Evolutionary conservation across 2,888 invertebrate genomes (phyloP), one percentile per base, ranked within the genome.

Genomic region (Hoplodrina blanda): DNA sequence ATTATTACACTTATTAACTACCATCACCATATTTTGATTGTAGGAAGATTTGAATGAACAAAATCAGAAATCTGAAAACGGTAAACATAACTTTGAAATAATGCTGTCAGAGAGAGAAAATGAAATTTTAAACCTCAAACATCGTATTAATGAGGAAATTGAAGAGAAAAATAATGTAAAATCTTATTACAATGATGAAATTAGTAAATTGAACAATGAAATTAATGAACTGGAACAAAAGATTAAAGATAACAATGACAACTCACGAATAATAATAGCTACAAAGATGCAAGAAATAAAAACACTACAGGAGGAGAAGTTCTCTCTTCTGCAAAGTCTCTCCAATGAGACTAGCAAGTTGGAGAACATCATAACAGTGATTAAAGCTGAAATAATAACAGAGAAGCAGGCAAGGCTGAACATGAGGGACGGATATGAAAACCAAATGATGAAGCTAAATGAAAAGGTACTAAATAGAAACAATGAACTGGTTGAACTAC

Each of bases 381-480:
- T 95, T 15, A 89, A 89, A 80, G 77, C 72, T 6, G 92, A 93
- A 65, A 60, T 95, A 50, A 92, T 92, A 25, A 71, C 83, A 8
- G 95, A 95, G 78, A 93, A 88, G 78, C 85, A 87, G 41, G 83
- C 89, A 4, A 93, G 91, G 81, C 74, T 85, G 2, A 91, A 87
- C 70, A 89, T 94, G 83, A 92, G 88, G 74, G 94, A 94, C 6
- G 87, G 91, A 44, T 94, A 91, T 76, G 94, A 94, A 57, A 92
- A 86, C 77, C 89, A 91, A 63, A 82, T 93, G 50, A 94, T 94
- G 93, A 92, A 92, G 64, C 78, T 94, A 7, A 95, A 95, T 76
- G 94, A 94, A 83, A 94, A 94, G 80, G 89, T 94, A 6, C 80
- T 92, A 17, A 94, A 94, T 69, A 90, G 94, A 75, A 94, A 94